Evolutionary conservation across 1,140 invertebrate genomes (phyloP), one percentile per base, ranked within the genome.

Genomic region (Babylonia areolata): DNA sequence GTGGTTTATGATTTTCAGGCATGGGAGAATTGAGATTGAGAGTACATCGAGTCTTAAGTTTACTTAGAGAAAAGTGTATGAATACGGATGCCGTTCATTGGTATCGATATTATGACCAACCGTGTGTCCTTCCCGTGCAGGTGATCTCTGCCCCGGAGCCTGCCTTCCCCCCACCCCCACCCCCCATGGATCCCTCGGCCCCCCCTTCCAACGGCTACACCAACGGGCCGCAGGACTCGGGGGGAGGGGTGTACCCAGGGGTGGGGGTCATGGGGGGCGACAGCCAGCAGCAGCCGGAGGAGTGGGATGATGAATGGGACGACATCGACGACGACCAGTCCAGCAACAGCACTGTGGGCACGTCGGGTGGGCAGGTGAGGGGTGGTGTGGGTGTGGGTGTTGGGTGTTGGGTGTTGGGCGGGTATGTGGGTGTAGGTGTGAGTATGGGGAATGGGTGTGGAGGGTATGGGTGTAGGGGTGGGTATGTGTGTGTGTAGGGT

Each of bases 281-380:
- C 58, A 81, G 37, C 35, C 0, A 77, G 42, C 85, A 77, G 28
- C 92, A 92, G 82, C 92, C 93, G 85, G 96, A 97, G 91, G 96
- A 95, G 89, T 97, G 96, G 96, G 97, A 97, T 86, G 97, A 98
- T 92, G 97, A 97, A 84, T 98, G 97, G 97, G 82, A 84, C 97
- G 97, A 97, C 91, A 97, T 97, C 92, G 95, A 96, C 54, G 20
- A 64, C 5, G 17, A 23, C 23, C 92, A 93, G n/a, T 91, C 92
- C 17, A 93, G 92, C 73, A 92, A 92, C 35, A 92, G 92, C 46
- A 93, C 92, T 37, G 88, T 46, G 58, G 87, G 87, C 83, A 86
- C 81, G 39, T 85, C 69, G 33, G 75, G 46, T 28, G 86, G 80
- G 15, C 75, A 80, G 64, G 71, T 73, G 23, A 12, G 12, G 6